Evolutionary conservation across 2,888 invertebrate species (phyloP).

Genomic region (Drosophila neonasuta): DNA sequence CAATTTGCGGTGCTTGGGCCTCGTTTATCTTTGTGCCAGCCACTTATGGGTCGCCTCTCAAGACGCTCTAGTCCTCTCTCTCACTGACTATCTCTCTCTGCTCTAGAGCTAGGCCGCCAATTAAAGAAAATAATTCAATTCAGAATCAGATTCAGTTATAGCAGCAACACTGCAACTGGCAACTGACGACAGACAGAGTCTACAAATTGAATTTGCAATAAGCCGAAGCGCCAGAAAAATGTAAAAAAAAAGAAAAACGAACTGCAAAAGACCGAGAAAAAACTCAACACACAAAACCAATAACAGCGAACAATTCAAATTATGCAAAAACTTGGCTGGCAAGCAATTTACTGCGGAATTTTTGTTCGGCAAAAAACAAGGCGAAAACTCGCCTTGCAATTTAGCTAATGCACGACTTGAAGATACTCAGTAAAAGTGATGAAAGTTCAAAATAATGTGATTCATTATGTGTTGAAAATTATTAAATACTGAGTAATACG

Average conservation of each 20-base stretch:
- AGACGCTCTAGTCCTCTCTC: background rate
- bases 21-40: conserved; percentile 33
- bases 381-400: background rate
- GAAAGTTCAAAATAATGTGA: background rate
- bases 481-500: too few relatives aligned
- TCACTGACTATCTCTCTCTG: background rate
- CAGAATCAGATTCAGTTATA: conserved; percentile 26
- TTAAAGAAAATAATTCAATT: conserved; percentile 53
- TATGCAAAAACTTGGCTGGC: conserved; percentile 62
- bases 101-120: conserved; percentile 22
- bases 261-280: conserved; percentile 10
- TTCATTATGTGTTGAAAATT: too few relatives aligned
- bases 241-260: conserved; percentile 14
- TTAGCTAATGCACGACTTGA: background rate
- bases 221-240: conserved; percentile 34
- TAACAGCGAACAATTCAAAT: conserved; percentile 67
- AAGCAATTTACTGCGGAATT: conserved; percentile 66
- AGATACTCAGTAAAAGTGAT: conserved; percentile 13
- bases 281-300: conserved; percentile 60
- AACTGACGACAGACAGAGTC: conserved; percentile 9
- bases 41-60: conserved; percentile 23
- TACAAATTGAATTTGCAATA: conserved; percentile 60
- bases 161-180: conserved; percentile 8
- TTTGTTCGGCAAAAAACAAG: conserved; percentile 32
- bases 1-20: conserved; percentile 25